Percentiles rank a stretch among this genome's conserved stretches.
These are phyloP conservation scores for Scolopax bukidnonensis DNA, from an alignment of 2,797 vertebrate species.

Conservation along the genomic window DNA sequence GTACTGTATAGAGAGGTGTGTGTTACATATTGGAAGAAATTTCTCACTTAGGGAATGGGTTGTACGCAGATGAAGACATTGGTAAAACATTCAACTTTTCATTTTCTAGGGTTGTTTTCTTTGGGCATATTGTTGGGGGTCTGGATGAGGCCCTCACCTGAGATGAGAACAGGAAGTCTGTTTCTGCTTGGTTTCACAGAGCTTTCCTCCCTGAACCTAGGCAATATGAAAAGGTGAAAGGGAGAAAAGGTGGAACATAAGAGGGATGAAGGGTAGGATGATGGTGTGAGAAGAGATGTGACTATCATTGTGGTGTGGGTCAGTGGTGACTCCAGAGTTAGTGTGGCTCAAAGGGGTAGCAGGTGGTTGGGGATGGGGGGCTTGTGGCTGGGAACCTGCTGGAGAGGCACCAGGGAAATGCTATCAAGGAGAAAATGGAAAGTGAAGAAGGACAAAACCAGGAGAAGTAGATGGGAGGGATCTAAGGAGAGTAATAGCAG, in stretches of 20 bases:
- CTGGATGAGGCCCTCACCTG: not conserved
- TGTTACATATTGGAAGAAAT: not conserved
- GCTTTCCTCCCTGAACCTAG: not conserved
- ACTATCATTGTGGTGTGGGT: fast-evolving
- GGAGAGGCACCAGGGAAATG: not conserved
- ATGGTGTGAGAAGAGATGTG: not conserved
- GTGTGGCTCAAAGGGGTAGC: not conserved
- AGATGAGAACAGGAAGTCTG: not conserved
- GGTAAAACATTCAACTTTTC: not conserved
- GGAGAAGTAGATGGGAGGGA: not conserved
- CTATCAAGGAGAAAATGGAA: not conserved
- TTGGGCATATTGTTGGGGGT: fast-evolving
- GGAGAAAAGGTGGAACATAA: not conserved
- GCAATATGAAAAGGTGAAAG: not conserved
- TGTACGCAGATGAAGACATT: not conserved
- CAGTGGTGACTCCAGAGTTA: not conserved
- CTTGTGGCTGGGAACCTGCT: not conserved
- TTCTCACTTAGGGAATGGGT: not conserved
- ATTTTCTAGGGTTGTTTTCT: not conserved
- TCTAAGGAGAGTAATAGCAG: not conserved
- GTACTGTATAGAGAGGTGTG: not conserved
- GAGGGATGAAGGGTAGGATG: not conserved
- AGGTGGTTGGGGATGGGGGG: not conserved
- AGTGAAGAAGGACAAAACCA: not conserved
- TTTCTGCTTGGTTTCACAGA: not conserved